Evolutionary conservation across 2,113 vertebrate species (phyloP), one percentile per base, ranked within the genome.

Genomic region (Microcebus jonahi): DNA sequence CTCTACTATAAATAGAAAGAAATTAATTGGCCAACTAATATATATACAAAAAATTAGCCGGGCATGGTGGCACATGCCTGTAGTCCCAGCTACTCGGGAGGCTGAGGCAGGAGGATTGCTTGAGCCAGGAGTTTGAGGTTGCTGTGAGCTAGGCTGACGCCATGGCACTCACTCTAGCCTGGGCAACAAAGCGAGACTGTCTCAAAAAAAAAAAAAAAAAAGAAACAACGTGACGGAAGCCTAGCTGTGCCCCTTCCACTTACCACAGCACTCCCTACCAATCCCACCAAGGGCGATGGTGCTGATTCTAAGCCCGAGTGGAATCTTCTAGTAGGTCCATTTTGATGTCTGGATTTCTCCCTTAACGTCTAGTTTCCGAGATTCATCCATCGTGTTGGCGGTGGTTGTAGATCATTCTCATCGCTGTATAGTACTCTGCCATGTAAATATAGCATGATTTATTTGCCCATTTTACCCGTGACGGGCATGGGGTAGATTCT

Each of bases 241-340:
- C 31, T 63, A 50, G 39, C 77, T 61, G 29, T 48, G 67, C 9
- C 36, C 20, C n/a, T 81, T 50, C 18, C 12, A 18, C 85, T 79
- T 39, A 14, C 10, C 34, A 59, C 10, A 15, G 3, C 21, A 50
- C n/a, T 25, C 25, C 31, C 31, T 59, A 4, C 29, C 59, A n/a
- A 0, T 42, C 45, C 76, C 12, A 0, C 6, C 31, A 31, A 70
- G 50, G 70, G 76, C 13, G 11, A 39, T 15, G 53, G 4, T 73
- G 3, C 48, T 80, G 53, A 70, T 20, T 94, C 21, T 45, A 21
- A 65, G 29, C 5, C 5, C 11, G 0, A 7, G 7, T 1, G 0
- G n/a, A 68, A 42, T 91, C 77, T 76, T 87, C 61, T 55, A 15
- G 55, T n/a, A 17, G 3, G 23, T 68, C 25, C 42, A 34, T 31